A percentile compares a stretch with the other conserved stretches of the same genome.
These are phyloP conservation scores for Tridacna gigas DNA, from an alignment of 2,888 invertebrate genomes.

Conservation along the genomic window DNA sequence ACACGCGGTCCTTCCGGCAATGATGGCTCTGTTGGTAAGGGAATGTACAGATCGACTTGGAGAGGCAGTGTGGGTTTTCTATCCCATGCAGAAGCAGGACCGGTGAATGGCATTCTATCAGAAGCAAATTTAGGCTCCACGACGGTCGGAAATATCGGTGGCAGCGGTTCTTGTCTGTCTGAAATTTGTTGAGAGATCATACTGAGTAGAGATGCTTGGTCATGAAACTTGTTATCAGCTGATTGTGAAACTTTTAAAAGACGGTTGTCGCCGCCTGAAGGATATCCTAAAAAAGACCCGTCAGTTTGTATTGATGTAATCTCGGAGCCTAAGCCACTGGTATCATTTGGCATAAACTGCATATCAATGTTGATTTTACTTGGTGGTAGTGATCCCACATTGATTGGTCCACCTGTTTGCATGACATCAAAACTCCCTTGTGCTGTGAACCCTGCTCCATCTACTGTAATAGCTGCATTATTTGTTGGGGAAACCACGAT, in stretches of 20 bases:
- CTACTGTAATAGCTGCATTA: constrained; percentile 1
- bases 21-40: constrained; percentile 1
- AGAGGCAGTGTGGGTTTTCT: constrained; percentile 39
- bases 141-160: background rate
- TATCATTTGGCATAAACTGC: constrained; percentile 1
- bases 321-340: background rate
- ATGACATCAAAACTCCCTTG: constrained; percentile 12
- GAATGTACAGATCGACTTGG: constrained; percentile 10
- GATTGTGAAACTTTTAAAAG: constrained; percentile 12
- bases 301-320: constrained; percentile 40
- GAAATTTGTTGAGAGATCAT: constrained; percentile 54
- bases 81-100: constrained; percentile 55
- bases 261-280: constrained; percentile 23
- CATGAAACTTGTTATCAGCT: constrained; percentile 37
- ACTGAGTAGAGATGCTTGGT: constrained; percentile 41
- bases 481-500: constrained; percentile 1
- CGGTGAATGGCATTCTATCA: constrained; percentile 51
- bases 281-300: constrained; percentile 50
- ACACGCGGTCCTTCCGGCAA: background rate
- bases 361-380: constrained; percentile 26
- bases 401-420: constrained; percentile 13
- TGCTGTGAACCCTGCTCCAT: constrained; percentile 18
- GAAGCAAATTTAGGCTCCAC: constrained; percentile 1
- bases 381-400: background rate
- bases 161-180: constrained; percentile 13